Base-by-base conservation (phyloP, 2,888 invertebrate species). In the Sminthurinus aureus region DNA sequence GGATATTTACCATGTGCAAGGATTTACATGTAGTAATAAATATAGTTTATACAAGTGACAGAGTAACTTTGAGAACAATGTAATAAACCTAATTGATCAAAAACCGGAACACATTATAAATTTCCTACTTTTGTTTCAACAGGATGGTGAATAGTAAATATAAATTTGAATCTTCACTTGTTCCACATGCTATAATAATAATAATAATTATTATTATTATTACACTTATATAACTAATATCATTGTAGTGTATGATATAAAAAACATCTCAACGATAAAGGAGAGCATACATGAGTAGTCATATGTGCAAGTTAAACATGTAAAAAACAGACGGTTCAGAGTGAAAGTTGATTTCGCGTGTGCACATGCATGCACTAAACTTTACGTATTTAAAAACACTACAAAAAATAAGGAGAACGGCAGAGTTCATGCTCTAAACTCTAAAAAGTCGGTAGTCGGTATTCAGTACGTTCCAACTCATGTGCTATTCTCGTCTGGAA, bases 401-500 rank as follows among this genome's bases (percentile, higher is more conserved):
- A 38, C 1, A 38, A 38, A 58, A 58, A 13, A 58, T 58, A 73
- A 26, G 15, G 12, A 26, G 38, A 73, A 73, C 26, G 38, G 8
- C n/a, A 69, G 11, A 12, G 18, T 66, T 66, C 20, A n/a, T 66
- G 3, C 66, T 66, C 66, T 20, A 71, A 71, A 24, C 12, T 71
- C 71, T 71, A 38, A 38, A 38, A 38, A 38, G 38, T 38, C 38
- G 38, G 38, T 38, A 38, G 38, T 38, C 6, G 38, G 38, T 38
- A 38, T 1, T 38, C 38, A 6, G 38, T 38, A 38, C 58, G 58
- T 58, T 58, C 58, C 58, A 76, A 58, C 3, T 64, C 77, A 58
- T 77, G 69, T 69, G 79, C 79, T 79, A 79, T 79, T 79, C 71
- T 66, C 13, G 79, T 67, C 79, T 79, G 51, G 69, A 79, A 67